phyloP scores from a whole-genome alignment of 2,113 vertebrate species.

The Neomonachus schauinslandi region DNA sequence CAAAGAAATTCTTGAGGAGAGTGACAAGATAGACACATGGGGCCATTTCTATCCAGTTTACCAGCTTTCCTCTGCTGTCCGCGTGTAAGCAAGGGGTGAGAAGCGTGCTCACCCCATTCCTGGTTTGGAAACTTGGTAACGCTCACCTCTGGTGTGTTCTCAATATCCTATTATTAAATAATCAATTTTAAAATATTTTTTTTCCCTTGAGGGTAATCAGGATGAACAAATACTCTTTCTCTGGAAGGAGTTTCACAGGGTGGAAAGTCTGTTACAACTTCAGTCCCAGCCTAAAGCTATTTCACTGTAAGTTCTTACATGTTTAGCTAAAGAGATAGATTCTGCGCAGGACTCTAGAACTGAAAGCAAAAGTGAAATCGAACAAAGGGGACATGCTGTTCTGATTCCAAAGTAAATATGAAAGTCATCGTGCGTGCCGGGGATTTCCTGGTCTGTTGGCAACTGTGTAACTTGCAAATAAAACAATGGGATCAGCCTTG shows the following conservation, averaged over 20 bases:
- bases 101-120: background rate
- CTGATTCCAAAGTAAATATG: conserved; percentile 5
- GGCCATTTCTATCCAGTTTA: background rate
- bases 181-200: background rate
- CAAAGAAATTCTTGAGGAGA: conserved; percentile 20
- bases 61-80: background rate
- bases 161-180: background rate
- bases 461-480: background rate
- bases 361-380: conserved; percentile 66
- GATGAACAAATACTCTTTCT: background rate
- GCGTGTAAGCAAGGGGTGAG: background rate
- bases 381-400: background rate
- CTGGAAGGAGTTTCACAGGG: background rate
- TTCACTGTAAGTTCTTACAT: background rate
- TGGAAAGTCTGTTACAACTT: background rate
- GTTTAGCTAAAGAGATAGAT: background rate
- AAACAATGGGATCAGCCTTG: background rate
- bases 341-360: background rate
- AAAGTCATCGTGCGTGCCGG: background rate
- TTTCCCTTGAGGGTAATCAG: background rate
- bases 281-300: background rate
- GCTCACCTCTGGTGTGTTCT: background rate
- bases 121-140: background rate
- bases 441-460: conserved; percentile 21
- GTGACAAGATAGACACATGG: background rate